Conservation (phyloP, 1,140 invertebrate species). For the Drosophila pruinosa region DNA sequence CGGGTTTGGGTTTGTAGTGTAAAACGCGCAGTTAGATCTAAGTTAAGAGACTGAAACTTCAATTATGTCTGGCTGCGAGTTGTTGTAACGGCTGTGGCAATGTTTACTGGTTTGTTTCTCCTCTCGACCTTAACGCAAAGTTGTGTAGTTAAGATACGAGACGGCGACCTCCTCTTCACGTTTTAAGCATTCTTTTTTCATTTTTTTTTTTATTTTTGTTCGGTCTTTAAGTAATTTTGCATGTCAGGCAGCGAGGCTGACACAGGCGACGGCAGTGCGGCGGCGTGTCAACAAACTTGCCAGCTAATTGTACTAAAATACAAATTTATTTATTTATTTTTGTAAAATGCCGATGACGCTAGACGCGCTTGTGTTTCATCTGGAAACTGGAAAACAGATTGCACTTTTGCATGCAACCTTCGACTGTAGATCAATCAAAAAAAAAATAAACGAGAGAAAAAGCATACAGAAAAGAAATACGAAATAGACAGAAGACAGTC, state of each 20-base stretch:
- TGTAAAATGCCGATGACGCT: slow-evolving; percentile 54
- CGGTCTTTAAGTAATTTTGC: slow-evolving; percentile 71
- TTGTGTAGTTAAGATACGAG: slow-evolving; percentile 46
- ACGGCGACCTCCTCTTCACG: slow-evolving; percentile 42
- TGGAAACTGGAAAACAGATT: slow-evolving; percentile 56
- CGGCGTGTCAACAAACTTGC: slow-evolving; percentile 67
- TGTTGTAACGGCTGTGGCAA: slow-evolving; percentile 24
- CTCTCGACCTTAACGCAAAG: slow-evolving; percentile 22
- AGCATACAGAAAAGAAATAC: slow-evolving; percentile 30
- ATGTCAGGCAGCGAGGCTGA: slow-evolving; percentile 56
- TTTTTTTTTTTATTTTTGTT: slow-evolving; percentile 9
- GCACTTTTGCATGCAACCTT: slow-evolving; percentile 80
- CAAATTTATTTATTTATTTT: slow-evolving; percentile 54
- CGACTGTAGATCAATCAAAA: slow-evolving; percentile 78
- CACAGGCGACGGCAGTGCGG: background rate
- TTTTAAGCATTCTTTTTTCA: slow-evolving; percentile 28
- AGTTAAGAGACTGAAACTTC: slow-evolving; percentile 17
- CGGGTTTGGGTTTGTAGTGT: background rate
- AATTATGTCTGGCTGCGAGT: slow-evolving; percentile 21
- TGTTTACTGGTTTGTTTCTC: slow-evolving; percentile 18
- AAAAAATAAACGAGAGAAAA: slow-evolving; percentile 38
- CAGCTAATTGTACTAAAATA: slow-evolving; percentile 74
- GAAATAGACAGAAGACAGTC: slow-evolving; percentile 17
- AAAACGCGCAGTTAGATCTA: slow-evolving; percentile 11
- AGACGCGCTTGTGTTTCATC: slow-evolving; percentile 43